A percentile compares a stretch with the other conserved stretches of the same genome.
phyloP scores from a whole-genome alignment of 2,113 vertebrate genomes.

The Calyptomena viridis region DNA sequence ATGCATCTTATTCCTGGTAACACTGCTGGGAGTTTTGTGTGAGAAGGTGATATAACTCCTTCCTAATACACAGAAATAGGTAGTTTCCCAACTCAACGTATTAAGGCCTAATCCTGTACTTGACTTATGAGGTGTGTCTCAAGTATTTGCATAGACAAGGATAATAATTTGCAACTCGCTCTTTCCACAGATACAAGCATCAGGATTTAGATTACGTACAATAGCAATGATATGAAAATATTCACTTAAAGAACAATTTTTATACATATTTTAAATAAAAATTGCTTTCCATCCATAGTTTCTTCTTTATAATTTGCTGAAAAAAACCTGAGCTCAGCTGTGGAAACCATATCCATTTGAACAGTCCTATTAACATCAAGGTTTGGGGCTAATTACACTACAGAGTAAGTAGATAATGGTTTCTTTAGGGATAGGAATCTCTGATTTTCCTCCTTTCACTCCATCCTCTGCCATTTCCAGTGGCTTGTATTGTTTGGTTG shows the following conservation, averaged over 20 bases:
- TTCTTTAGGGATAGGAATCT: neutral
- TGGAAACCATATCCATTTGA: neutral
- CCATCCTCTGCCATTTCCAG: neutral
- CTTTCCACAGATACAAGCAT: neutral
- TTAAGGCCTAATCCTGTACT: neutral
- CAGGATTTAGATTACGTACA: neutral
- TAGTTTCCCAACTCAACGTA: neutral
- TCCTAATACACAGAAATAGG: neutral
- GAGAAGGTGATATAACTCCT: neutral
- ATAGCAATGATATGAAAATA: neutral
- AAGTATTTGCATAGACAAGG: neutral
- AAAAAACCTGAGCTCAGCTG: neutral
- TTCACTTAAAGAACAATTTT: neutral
- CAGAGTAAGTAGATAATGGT: neutral
- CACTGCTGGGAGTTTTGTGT: neutral
- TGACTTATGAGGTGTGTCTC: neutral
- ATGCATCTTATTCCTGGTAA: neutral
- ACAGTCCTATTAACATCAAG: neutral
- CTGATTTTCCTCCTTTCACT: neutral
- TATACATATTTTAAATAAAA: neutral
- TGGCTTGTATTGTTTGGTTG: neutral
- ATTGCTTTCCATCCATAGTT: neutral
- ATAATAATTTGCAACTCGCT: neutral
- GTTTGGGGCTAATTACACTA: neutral
- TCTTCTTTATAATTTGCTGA: neutral